These are phyloP conservation scores for Cavia porcellus DNA, from an alignment of 2,113 vertebrate species.

Conservation along the genomic window DNA sequence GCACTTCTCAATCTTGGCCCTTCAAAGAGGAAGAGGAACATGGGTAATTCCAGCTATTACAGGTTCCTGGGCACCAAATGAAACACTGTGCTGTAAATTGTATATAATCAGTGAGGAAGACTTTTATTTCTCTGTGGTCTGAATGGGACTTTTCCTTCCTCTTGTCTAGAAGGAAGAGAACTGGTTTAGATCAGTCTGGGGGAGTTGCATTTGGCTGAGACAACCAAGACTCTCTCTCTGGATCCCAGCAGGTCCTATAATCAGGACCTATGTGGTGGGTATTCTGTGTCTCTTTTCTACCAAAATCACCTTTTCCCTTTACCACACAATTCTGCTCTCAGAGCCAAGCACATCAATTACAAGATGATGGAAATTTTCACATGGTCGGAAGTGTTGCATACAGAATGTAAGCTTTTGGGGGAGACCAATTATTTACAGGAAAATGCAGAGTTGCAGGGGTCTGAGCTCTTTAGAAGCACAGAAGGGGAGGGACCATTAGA, in stretches of 20 bases:
- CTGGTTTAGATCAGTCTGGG: conserved; percentile 78
- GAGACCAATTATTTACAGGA: not conserved
- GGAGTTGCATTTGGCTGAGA: conserved; percentile 70
- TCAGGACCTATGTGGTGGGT: conserved; percentile 55
- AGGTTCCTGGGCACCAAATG: conserved; percentile 79
- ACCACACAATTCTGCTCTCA: not conserved
- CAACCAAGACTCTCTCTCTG: conserved; percentile 60
- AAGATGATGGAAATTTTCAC: not conserved
- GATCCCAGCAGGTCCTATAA: conserved; percentile 40
- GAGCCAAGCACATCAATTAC: not conserved
- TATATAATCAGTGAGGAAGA: conserved; percentile 83
- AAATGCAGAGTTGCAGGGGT: not conserved
- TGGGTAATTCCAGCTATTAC: conserved; percentile 80
- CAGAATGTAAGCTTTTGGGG: not conserved
- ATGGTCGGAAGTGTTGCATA: not conserved
- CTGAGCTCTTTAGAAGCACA: not conserved
- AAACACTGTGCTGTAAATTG: conserved; percentile 78
- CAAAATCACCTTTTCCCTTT: conserved; percentile 31
- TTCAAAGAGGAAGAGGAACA: conserved; percentile 80
- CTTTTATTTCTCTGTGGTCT: conserved; percentile 78
- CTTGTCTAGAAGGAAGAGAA: conserved; percentile 75
- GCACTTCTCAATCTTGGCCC: conserved; percentile 65
- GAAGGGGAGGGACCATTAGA: no score
- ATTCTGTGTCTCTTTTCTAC: conserved; percentile 47
- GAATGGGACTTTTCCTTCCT: conserved; percentile 83